Base-by-base conservation (phyloP, 2,797 vertebrate genomes). In the Spizella passerina region DNA sequence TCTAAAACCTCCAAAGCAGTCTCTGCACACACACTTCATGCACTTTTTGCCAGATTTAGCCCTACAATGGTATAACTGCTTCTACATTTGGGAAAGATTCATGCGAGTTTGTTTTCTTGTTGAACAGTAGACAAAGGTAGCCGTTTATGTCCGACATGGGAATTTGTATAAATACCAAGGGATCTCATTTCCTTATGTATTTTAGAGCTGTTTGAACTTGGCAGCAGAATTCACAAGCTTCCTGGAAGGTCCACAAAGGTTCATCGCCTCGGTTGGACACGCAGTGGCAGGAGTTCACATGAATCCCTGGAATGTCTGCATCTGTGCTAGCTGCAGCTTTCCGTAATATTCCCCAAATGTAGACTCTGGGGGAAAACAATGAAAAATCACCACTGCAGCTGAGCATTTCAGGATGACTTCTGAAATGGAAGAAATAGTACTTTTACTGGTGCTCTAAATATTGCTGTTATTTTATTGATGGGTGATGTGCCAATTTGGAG, bases 171-270 rank as follows among this genome's bases (percentile, higher is more conserved):
- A 96, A 91, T 93, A 86, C 56, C 77, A 47, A 9, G 75, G 72
- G 80, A 85, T 95, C 59, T 94, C 56, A 95, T 97, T 95, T 96
- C 83, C 47, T 78, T 79, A 75, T 81, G 60, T 64, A 85, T 90
- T 96, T 96, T 86, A 92, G 86, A 95, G 44, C 77, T 79, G 83
- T 94, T 97, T 22, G 49, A 93, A 93, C 44, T 93, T 91, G 86
- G 72, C 63, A 91, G 79, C 53, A 47, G 73, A 96, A 92, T 94
- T 97, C 73, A 81, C 43, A 93, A 73, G 66, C 82, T 95, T 97
- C 85, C 90, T 97, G 84, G 66, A 97, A 97, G 93, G 92, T 63
- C 73, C 77, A 70, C 85, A 86, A 95, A 95, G 79, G 90, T 93
- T 96, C 49, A 73, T 63, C 1, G 9, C 75, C 68, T 93, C 26